Evolutionary conservation across 2,797 vertebrate genomes (phyloP), one percentile per base, ranked within the genome.

Genomic region (Rhinatrema bivittatum): DNA sequence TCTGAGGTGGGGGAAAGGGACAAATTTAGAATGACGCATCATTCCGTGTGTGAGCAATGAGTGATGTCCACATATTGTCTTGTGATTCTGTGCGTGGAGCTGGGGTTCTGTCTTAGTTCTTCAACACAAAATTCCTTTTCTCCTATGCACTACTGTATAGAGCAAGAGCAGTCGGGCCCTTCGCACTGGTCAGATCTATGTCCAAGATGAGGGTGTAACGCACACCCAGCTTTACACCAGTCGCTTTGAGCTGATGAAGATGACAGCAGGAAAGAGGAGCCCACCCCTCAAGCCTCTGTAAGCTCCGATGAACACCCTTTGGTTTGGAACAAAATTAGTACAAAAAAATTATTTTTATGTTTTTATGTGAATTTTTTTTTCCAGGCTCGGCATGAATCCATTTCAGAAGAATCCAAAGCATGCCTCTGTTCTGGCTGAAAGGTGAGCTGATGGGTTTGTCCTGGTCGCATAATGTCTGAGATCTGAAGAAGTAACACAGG

Each of bases 351-450:
- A n/a, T n/a, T n/a, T n/a, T n/a, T n/a, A n/a, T n/a, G n/a, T n/a
- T n/a, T n/a, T n/a, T n/a, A n/a, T n/a, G n/a, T n/a, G n/a, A n/a
- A n/a, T n/a, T 19, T 3, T 32, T 20, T 34, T 10, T 12, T 39
- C 29, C 54, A 93, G 86, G 46, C 68, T 91, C 7, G 88, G 87
- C 30, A 86, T 88, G 84, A 88, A 88, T 65, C 81, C 86, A 0
- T 84, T 89, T 60, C 91, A 93, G 79, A 91, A 90, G 60, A 90
- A 92, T 55, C 91, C 89, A 29, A 91, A 89, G 59, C 90, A 90
- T 11, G 83, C 87, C 2, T 87, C 87, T 0, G 80, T 92, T 32
- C 49, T 91, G 50, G 84, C 86, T 35, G 87, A 90, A 71, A 92
- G 87, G 86, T 89, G 47, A 50, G 53, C 18, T 29, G 11, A 16